A percentile compares a stretch with the other conserved stretches of the same genome.
These are phyloP conservation scores for Xerus inauris DNA, from an alignment of 2,113 vertebrate species.

Conservation along the genomic window DNA sequence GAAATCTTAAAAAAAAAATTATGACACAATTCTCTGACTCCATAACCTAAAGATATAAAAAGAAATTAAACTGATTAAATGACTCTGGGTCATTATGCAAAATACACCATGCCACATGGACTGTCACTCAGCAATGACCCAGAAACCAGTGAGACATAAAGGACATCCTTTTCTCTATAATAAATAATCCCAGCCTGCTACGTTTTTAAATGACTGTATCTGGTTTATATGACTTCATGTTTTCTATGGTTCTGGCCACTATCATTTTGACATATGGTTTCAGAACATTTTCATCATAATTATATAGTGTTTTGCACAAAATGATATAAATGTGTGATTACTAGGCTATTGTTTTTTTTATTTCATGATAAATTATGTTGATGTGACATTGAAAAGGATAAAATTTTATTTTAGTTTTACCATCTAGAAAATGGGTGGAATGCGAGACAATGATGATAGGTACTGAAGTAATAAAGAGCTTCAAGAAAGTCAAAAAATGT, in stretches of 20 bases:
- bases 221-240: constrained; percentile 45
- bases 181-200: constrained; percentile 45
- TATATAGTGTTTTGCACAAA: not conserved
- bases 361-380: not conserved
- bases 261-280: not conserved
- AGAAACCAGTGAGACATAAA: constrained; percentile 57
- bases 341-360: not conserved
- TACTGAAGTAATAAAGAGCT: not conserved
- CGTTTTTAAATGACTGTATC: constrained; percentile 40
- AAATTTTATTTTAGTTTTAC: constrained; percentile 1
- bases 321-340: not conserved
- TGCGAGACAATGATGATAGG: not conserved
- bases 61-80: constrained; percentile 68
- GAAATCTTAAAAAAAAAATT: not conserved
- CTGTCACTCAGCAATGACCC: constrained; percentile 60
- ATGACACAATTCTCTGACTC: constrained; percentile 52
- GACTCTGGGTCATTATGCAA: constrained; percentile 59
- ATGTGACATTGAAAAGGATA: not conserved
- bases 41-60: constrained; percentile 59
- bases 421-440: not conserved
- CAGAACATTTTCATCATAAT: not conserved
- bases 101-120: constrained; percentile 30
- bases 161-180: not conserved
- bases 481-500: not conserved
- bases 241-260: not conserved